Conservation (phyloP, 2,113 vertebrate genomes). For the Aldabrachelys gigantea region DNA sequence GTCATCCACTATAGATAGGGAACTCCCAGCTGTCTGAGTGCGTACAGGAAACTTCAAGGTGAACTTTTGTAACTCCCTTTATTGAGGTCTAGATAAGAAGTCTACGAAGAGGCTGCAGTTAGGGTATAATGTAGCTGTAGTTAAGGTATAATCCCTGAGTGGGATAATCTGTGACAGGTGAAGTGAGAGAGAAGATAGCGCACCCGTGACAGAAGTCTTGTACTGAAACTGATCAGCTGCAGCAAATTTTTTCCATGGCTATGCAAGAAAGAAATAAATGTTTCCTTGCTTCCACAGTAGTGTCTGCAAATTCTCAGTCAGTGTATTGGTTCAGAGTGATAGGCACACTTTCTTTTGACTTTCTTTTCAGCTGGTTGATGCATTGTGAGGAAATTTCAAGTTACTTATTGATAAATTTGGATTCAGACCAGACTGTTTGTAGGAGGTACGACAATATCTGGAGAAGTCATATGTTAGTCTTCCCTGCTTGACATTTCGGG, state of each 20-base stretch:
- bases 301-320: neutral
- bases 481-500: neutral
- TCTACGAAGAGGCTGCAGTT: neutral
- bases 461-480: neutral
- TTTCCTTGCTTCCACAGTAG: neutral
- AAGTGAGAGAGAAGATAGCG: neutral
- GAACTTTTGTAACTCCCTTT: neutral
- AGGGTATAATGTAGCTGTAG: neutral
- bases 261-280: neutral
- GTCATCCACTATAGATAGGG: neutral
- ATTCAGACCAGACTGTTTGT: neutral
- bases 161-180: neutral
- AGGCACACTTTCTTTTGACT: neutral
- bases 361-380: neutral
- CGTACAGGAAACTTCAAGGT: neutral
- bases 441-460: neutral
- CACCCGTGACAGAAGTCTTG: neutral
- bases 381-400: neutral
- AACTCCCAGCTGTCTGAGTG: neutral
- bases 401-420: neutral
- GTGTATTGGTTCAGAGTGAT: neutral
- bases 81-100: neutral
- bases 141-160: neutral
- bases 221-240: neutral
- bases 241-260: neutral